Percentiles rank a stretch among this genome's conserved stretches.
Evolutionary conservation across 2,113 vertebrate species (phyloP).

Genomic region (Neodontobutis hainanensis): DNA sequence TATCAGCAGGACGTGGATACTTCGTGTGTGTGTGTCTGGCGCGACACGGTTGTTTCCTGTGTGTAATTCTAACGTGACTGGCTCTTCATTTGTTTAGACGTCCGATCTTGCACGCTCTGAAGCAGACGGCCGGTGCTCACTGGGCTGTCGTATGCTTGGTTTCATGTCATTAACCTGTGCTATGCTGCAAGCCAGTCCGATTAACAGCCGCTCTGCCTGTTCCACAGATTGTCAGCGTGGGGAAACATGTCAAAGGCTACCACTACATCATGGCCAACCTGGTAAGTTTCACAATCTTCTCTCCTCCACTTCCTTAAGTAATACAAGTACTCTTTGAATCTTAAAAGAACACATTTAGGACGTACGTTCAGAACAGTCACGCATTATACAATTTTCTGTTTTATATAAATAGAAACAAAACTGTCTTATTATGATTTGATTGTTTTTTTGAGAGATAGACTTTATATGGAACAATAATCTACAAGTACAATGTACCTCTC

Average conservation of each 20-base stretch:
- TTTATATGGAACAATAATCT: too few relatives aligned
- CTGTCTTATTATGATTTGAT: too few relatives aligned
- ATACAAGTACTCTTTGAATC: too few relatives aligned
- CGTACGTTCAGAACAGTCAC: too few relatives aligned
- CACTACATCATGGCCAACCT: conserved; percentile 99
- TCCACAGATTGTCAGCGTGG: conserved; percentile 93
- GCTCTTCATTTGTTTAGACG: conserved; percentile 54
- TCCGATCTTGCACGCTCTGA: conserved; percentile 28
- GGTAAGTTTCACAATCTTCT: conserved; percentile 75
- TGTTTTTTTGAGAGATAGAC: too few relatives aligned
- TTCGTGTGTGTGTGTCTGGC: conserved; percentile 10
- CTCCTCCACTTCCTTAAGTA: too few relatives aligned
- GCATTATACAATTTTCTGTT: too few relatives aligned
- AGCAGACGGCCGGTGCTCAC: conserved; percentile 14
- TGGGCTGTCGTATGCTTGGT: conserved; percentile 37
- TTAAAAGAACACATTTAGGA: too few relatives aligned
- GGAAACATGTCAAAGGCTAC: conserved; percentile 98
- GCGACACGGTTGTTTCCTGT: conserved; percentile 29
- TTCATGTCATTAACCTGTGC: conserved; percentile 45
- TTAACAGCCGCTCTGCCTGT: conserved; percentile 51
- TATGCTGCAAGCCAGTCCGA: conserved; percentile 51
- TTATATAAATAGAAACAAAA: too few relatives aligned
- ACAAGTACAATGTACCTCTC: too few relatives aligned
- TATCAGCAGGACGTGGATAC: conserved; percentile 18
- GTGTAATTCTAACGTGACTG: conserved; percentile 9